Evolutionary conservation across 2,888 invertebrate species (phyloP).

Genomic region (Lissonota sp.): DNA sequence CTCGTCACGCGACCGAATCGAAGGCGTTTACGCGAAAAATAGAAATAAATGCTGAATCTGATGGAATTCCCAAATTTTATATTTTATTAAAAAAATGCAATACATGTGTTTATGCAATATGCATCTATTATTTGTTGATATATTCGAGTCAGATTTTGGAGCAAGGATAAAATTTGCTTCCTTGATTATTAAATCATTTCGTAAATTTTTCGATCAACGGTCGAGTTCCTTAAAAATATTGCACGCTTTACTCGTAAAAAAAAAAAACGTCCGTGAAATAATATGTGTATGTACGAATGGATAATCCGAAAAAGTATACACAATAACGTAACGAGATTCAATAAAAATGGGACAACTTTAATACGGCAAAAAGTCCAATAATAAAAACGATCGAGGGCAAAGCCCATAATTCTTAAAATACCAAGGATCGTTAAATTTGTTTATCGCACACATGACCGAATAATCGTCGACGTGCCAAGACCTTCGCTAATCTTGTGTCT

Average conservation of each 20-base stretch:
- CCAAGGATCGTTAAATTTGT: slow-evolving; percentile 46
- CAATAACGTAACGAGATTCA: slow-evolving; percentile 18
- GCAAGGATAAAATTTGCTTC: neutral
- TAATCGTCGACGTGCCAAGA: slow-evolving; percentile 56
- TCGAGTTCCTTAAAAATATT: neutral
- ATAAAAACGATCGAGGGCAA: slow-evolving; percentile 27
- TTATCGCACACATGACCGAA: slow-evolving; percentile 40
- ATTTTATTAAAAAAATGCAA: neutral
- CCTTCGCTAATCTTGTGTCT: slow-evolving; percentile 25
- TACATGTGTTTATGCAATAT: neutral
- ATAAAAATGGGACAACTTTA: neutral
- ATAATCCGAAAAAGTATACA: neutral
- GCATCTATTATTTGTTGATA: too few relatives aligned
- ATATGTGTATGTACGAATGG: neutral
- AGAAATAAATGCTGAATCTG: neutral
- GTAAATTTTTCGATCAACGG: too few relatives aligned
- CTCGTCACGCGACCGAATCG: too few relatives aligned
- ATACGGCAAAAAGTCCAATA: slow-evolving; percentile 6
- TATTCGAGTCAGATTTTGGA: neutral
- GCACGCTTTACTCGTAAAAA: neutral
- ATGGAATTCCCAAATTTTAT: neutral
- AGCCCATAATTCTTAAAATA: slow-evolving; percentile 15
- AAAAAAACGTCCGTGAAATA: neutral
- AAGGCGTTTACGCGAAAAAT: too few relatives aligned
- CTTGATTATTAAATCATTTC: too few relatives aligned